Evolutionary conservation across 2,797 vertebrate species (phyloP).

Genomic region (Acanthiza pusilla): DNA sequence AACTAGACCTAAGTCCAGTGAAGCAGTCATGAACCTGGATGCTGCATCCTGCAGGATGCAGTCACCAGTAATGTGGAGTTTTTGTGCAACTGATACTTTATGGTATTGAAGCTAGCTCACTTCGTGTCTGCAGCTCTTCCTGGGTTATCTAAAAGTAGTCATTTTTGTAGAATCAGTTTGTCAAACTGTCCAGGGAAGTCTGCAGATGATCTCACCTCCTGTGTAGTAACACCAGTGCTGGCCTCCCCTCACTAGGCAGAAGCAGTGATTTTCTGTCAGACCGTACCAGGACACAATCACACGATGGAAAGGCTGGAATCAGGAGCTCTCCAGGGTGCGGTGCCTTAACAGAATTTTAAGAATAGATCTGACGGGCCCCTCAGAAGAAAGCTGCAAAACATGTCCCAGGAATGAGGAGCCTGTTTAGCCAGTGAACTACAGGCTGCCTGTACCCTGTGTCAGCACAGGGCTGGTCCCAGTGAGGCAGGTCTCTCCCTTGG

Average conservation of each 20-base stretch:
- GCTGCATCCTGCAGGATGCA: background rate
- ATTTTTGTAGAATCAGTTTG: slow-evolving; percentile 30
- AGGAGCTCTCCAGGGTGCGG: background rate
- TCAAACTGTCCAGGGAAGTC: slow-evolving; percentile 11
- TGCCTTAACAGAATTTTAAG: background rate
- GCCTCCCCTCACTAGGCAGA: background rate
- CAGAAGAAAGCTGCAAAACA: background rate
- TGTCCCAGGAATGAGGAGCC: background rate
- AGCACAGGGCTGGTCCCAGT: background rate
- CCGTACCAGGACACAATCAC: background rate
- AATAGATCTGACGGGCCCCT: background rate
- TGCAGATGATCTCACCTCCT: background rate
- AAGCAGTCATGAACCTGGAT: background rate
- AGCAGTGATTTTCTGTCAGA: slow-evolving; percentile 46
- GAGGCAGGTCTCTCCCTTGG: background rate
- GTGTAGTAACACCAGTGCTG: background rate
- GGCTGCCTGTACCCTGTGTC: background rate
- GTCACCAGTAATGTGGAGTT: background rate
- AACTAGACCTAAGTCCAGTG: background rate
- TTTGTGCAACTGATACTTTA: background rate
- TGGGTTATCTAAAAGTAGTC: background rate
- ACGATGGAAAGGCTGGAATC: background rate
- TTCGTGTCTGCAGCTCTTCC: background rate
- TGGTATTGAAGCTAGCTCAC: background rate
- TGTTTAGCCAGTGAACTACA: background rate